These are phyloP conservation scores for Scaptodrosophila latifasciaeformis DNA, from an alignment of 2,888 invertebrate genomes.

Conservation along the genomic window DNA sequence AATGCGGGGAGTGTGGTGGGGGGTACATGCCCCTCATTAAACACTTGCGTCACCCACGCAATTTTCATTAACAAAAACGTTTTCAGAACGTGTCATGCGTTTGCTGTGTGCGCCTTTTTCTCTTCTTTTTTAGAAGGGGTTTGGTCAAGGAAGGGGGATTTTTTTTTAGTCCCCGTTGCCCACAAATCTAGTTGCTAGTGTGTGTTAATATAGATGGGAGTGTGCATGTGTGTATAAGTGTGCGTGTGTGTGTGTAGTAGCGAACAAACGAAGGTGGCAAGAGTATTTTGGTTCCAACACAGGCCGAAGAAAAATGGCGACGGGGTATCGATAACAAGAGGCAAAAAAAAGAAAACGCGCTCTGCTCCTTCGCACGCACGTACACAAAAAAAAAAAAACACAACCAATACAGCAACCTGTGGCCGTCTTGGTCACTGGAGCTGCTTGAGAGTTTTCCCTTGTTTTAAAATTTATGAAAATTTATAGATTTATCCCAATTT, in stretches of 20 bases:
- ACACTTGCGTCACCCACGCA: conserved; percentile 58
- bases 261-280: conserved; percentile 35
- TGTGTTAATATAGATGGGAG: too few relatives aligned
- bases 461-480: conserved; percentile 14
- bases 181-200: too few relatives aligned
- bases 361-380: conserved; percentile 20
- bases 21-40: conserved; percentile 27
- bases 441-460: neutral
- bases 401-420: conserved; percentile 45
- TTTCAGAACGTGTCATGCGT: conserved; percentile 38
- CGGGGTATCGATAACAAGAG: conserved; percentile 62
- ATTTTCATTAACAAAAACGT: conserved; percentile 23
- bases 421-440: conserved; percentile 12
- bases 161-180: neutral
- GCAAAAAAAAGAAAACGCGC: conserved; percentile 36
- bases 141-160: neutral
- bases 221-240: conserved; percentile 10
- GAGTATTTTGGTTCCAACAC: conserved; percentile 58
- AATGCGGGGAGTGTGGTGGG: neutral
- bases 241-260: neutral
- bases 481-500: neutral
- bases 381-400: conserved; percentile 23
- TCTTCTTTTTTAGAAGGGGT: neutral
- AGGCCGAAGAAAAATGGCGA: conserved; percentile 69
- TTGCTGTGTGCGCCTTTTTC: conserved; percentile 7